Conservation (phyloP, 2,113 vertebrate genomes). For the Sorex fumeus region DNA sequence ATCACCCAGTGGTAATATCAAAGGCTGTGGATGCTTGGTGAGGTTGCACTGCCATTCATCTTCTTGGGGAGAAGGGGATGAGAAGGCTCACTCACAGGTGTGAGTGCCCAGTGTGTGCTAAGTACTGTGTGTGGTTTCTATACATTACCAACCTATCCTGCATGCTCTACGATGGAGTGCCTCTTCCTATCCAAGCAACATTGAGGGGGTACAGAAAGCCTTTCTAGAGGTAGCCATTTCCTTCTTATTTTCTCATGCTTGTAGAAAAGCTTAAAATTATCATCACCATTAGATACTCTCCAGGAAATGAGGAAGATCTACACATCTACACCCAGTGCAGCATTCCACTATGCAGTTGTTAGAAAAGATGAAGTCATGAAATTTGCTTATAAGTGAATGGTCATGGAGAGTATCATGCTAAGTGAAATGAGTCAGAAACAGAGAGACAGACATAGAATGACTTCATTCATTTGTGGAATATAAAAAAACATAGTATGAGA, state of each 20-base stretch:
- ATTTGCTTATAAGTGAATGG: no score
- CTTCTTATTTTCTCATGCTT: neutral
- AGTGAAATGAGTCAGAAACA: no score
- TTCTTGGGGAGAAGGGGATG: neutral
- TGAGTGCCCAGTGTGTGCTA: neutral
- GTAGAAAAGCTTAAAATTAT: neutral
- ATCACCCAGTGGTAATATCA: neutral
- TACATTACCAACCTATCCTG: neutral
- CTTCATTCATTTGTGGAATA: no score
- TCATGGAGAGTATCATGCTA: no score
- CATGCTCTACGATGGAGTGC: neutral
- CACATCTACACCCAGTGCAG: no score
- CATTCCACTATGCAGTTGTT: no score
- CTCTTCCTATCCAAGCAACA: neutral
- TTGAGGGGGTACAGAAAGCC: neutral
- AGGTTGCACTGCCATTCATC: neutral
- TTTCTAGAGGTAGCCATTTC: conserved; percentile 9
- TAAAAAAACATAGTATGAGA: no score
- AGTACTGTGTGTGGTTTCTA: neutral
- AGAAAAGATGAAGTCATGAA: no score
- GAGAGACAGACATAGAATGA: no score
- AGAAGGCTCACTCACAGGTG: neutral
- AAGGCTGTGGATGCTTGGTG: neutral
- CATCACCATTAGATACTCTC: neutral
- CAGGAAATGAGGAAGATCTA: neutral